Evolutionary conservation across 2,888 invertebrate genomes (phyloP), one percentile per base, ranked within the genome.

Genomic region (Stenichneumon culpator): DNA sequence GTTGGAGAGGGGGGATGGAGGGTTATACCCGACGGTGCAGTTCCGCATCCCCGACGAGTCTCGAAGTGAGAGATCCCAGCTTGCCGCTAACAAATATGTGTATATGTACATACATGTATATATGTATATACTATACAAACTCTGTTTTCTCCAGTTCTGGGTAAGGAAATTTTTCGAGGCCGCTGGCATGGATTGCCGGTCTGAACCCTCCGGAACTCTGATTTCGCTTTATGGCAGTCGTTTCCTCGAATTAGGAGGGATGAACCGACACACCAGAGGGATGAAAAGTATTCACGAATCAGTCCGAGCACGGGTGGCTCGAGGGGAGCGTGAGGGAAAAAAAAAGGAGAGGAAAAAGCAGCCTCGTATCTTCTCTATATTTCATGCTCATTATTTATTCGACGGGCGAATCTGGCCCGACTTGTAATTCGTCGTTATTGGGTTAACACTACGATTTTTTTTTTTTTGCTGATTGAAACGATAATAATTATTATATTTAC

Each of bases 211-310:
- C 54, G 47, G 57, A 78, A 78, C 81, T 84, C 86, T 87, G 87
- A 87, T 87, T 87, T 84, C 87, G 73, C 78, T 87, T 87, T 87
- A 87, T 87, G 72, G 87, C 84, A 70, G 83, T 87, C 87, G 84
- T 87, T 87, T 84, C 84, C 82, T 82, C 87, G 87, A 87, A 87
- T 87, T 87, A 87, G 86, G 83, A 87, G 82, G 82, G 79, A 81
- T 68, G 81, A 79, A 79, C 79, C 83, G 54, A 44, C 54, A 54
- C 72, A 81, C 68, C 69, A 73, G 68, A 74, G 73, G 81, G 54
- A 84, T 78, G 78, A 74, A 84, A 78, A 84, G 81, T 80, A 81
- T 81, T 81, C 78, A 32, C 68, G 73, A 84, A 84, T 81, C 77
- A 77, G 77, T 60, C 28, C 81, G 68, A 5, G 52, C 69, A 63